Evolutionary conservation across 1,140 invertebrate species (phyloP), one percentile per base, ranked within the genome.

Genomic region (Carcinoscorpius rotundicauda): DNA sequence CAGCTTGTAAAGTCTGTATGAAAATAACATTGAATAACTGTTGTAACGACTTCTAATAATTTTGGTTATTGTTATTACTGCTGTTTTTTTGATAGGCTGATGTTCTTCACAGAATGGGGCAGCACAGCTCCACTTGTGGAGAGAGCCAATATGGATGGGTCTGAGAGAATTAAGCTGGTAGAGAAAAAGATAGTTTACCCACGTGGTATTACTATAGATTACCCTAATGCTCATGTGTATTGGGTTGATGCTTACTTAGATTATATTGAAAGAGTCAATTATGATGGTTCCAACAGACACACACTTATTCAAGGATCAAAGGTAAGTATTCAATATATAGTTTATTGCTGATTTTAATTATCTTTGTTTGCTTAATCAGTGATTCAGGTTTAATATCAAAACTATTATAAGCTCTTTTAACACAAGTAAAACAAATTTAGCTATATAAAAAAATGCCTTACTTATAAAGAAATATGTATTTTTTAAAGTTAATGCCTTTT

Each of bases 91-190:
- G 29, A 29, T 60, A 85, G 86, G n/a, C 80, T 80, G 66, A 83
- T 89, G 79, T 89, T 88, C 76, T 88, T 86, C 75, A 85, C 85
- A n/a, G 84, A 85, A 73, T 87, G 86, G 84, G 85, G 85, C 60
- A 78, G 79, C 8, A 69, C 69, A 51, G 74, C 80, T 29, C 81
- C 87, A 4, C 81, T 79, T 71, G 73, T 83, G 51, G 76, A 80
- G 65, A 68, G 78, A 61, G 73, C 78, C 4, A 68, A 73, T 62
- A 69, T 83, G 6, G 81, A 83, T 70, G 82, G 82, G 6, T 69
- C 74, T 11, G 76, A 79, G 52, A 71, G 78, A 55, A 75, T 72
- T 48, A 73, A 76, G 5, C 70, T 83, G 51, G 69, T 71, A 66
- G 71, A 71, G 9, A 71, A 72, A 66, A 76, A 75, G 11, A 72